Evolutionary conservation across 2,797 vertebrate genomes (phyloP), one percentile per base, ranked within the genome.

Genomic region (Lycodopsis pacificus): DNA sequence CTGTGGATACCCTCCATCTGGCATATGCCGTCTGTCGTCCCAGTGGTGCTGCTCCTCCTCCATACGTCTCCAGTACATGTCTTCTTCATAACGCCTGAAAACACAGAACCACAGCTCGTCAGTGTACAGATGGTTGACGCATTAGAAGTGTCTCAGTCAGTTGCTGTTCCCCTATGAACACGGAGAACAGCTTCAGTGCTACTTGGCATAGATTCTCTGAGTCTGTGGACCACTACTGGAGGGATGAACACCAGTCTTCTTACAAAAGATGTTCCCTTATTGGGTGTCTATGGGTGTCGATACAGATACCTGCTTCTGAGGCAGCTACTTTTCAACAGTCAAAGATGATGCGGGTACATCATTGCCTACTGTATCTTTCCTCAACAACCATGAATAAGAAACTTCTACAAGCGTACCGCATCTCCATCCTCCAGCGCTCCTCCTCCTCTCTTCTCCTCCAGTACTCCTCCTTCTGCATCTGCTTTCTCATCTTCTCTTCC

Each of bases 401-500:
- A 56, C 15, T 2, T 38, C 6, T 14, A n/a, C 0, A 51, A 27
- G 1, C 66, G 0, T 89, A 99, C 98, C 98, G 96, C 97, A 99
- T 99, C 93, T 99, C 98, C 97, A 99, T 98, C 80, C 98, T 95
- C 98, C 98, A 99, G 79, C 98, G 96, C 73, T 99, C 98, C 32
- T 99, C 98, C 54, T 99, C 98, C 89, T 99, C 98, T 65, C 98
- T 93, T 49, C 98, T 96, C 90, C 98, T 95, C 98, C 98, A 99
- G 85, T 98, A 99, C 84, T 99, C 98, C 73, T 99, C 98, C 87
- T 99, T 99, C 88, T 99, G 98, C 97, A 99, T 98, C 87, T 99
- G 98, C 76, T 99, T 99, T 62, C 98, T 96, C 98, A 99, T 99
- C 89, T 99, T 99, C 72, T 99, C 98, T 83, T 99, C 98, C 84